Conservation (phyloP, 2,113 vertebrate species). For the Lutjanus erythropterus region DNA sequence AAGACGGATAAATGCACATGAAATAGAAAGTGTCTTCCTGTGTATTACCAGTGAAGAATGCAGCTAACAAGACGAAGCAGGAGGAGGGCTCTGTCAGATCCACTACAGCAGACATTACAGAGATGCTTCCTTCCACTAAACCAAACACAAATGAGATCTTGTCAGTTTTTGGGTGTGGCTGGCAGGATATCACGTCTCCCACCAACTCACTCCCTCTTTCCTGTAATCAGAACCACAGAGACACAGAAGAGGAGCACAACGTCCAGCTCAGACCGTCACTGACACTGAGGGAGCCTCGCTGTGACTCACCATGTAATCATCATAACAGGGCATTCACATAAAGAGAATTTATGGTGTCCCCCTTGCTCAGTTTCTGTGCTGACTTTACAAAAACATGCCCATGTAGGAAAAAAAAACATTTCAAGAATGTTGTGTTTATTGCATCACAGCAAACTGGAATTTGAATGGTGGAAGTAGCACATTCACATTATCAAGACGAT, state of each 20-base stretch:
- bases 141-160: constrained; percentile 71
- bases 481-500: background rate
- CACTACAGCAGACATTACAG: constrained; percentile 16
- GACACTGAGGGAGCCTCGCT: background rate
- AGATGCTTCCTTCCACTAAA: constrained; percentile 41
- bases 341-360: background rate
- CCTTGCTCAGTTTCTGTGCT: background rate
- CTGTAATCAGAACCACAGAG: constrained; percentile 63
- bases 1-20: background rate
- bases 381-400: background rate
- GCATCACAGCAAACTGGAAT: background rate
- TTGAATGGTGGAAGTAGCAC: background rate
- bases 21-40: background rate
- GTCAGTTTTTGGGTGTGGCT: constrained; percentile 72
- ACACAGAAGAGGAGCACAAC: background rate
- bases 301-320: background rate
- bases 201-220: constrained; percentile 60
- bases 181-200: constrained; percentile 67
- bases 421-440: background rate
- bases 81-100: background rate
- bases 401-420: background rate
- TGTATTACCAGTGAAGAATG: constrained; percentile 17
- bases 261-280: background rate
- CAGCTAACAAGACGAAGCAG: background rate
- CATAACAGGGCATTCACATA: background rate